phyloP scores from a whole-genome alignment of 92 coral and sea anemone species.

The Parazoanthus atlanticus region DNA sequence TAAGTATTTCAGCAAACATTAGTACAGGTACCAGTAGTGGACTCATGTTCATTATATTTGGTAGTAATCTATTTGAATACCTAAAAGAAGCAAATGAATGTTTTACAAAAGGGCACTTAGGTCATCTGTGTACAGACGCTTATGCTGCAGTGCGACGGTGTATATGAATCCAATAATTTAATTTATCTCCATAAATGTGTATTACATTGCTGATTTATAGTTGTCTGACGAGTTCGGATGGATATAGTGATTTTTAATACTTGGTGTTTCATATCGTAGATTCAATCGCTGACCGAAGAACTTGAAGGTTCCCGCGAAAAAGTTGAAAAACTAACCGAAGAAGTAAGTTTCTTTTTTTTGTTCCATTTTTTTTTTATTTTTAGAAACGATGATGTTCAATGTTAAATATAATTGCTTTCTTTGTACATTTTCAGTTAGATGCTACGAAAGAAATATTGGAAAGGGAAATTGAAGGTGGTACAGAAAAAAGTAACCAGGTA shows the following conservation, averaged over 20 bases:
- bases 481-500: conserved; percentile 41
- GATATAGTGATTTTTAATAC: neutral
- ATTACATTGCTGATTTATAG: too few species aligned
- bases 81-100: too few species aligned
- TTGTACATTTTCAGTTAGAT: neutral
- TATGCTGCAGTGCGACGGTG: too few species aligned
- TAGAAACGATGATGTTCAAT: neutral
- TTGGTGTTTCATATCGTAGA: conserved; percentile 27
- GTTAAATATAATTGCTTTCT: neutral
- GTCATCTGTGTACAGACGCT: too few species aligned
- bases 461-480: conserved; percentile 39
- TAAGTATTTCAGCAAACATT: neutral
- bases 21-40: too few species aligned
- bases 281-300: conserved; percentile 53
- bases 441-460: conserved; percentile 37
- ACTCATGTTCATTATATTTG: too few species aligned
- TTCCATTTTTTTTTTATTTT: neutral
- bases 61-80: too few species aligned
- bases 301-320: conserved; percentile 50
- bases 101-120: too few species aligned
- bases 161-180: too few species aligned
- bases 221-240: neutral
- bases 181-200: too few species aligned
- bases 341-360: conserved; percentile 43
- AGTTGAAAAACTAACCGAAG: conserved; percentile 53